A percentile compares a stretch with the other conserved stretches of the same genome.
Conservation (phyloP, 2,797 vertebrate genomes). For the Danio kyathit region DNA sequence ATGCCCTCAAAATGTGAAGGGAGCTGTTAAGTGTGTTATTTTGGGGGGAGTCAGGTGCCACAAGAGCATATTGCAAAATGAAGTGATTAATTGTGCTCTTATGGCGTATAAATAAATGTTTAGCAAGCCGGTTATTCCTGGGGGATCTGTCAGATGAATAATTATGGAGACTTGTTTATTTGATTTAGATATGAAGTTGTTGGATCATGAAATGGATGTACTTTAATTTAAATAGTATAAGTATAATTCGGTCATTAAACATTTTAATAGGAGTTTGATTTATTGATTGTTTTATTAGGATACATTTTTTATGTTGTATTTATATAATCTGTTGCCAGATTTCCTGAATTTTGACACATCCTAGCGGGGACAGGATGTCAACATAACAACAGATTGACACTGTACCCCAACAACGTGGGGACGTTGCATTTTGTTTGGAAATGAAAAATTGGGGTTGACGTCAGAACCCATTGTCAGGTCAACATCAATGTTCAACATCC, state of each 20-base stretch:
- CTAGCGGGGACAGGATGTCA: too few species aligned
- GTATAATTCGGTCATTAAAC: background rate
- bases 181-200: background rate
- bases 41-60: background rate
- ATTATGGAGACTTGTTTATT: background rate
- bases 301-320: background rate
- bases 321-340: background rate
- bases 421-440: too few species aligned
- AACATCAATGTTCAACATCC: too few species aligned
- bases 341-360: too few species aligned
- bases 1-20: conserved; percentile 29
- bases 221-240: background rate
- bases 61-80: background rate
- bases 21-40: conserved; percentile 13
- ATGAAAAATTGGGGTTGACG: too few species aligned
- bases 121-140: background rate
- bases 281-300: background rate
- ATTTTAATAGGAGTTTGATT: too few species aligned
- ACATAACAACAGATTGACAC: too few species aligned
- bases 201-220: background rate
- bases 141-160: background rate
- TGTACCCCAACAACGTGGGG: too few species aligned
- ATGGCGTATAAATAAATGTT: background rate
- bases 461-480: too few species aligned
- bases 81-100: background rate